phyloP scores from a whole-genome alignment of 2,888 invertebrate genomes.

The Subacronicta megacephala region DNA sequence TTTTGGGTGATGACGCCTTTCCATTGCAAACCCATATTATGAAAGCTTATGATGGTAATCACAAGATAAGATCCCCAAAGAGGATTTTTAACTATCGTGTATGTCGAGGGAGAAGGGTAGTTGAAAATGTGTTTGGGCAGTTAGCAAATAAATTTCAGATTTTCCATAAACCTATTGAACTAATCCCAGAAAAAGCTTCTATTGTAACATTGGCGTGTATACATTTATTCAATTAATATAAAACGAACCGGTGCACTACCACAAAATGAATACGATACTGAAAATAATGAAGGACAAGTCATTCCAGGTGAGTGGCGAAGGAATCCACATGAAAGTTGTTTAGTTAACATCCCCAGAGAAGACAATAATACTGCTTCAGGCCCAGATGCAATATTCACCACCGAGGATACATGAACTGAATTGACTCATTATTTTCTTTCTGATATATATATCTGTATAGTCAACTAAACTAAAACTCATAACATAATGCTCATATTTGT shows the following conservation, averaged over 20 bases:
- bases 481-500: no score
- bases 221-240: slow-evolving; percentile 42
- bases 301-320: slow-evolving; percentile 35
- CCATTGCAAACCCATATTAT: slow-evolving; percentile 40
- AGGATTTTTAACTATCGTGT: slow-evolving; percentile 48
- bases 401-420: neutral
- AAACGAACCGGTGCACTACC: slow-evolving; percentile 24
- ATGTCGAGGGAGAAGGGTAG: slow-evolving; percentile 52
- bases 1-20: slow-evolving; percentile 48
- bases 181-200: slow-evolving; percentile 37
- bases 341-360: neutral
- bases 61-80: slow-evolving; percentile 39
- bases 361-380: neutral
- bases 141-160: slow-evolving; percentile 40
- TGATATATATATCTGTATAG: neutral
- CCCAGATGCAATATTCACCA: neutral
- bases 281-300: slow-evolving; percentile 45
- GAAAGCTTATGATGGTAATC: slow-evolving; percentile 52
- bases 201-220: slow-evolving; percentile 37
- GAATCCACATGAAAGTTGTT: neutral
- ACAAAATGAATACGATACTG: slow-evolving; percentile 47
- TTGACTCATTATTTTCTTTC: neutral
- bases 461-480: no score
- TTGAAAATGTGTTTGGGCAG: slow-evolving; percentile 56
- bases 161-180: slow-evolving; percentile 36